Evolutionary conservation across 1,140 invertebrate species (phyloP).

Genomic region (Calephelis virginiensis): DNA sequence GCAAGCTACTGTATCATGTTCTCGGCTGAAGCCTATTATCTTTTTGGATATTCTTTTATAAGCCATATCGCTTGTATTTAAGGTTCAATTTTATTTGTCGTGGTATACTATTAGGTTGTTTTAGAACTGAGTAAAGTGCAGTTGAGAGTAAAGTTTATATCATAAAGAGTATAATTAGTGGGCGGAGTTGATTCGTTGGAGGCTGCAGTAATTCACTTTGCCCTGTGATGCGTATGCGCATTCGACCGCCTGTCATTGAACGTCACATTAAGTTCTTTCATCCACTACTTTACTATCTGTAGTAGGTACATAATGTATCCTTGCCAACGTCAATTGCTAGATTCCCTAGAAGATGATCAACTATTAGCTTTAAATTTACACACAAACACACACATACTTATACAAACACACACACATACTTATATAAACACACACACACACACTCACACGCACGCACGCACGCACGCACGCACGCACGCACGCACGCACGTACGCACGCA

Average conservation of each 20-base stretch:
- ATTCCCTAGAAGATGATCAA: too few species aligned
- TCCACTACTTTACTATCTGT: too few species aligned
- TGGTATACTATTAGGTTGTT: slow-evolving; percentile 25
- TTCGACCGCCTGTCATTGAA: background rate
- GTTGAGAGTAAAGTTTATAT: slow-evolving; percentile 67
- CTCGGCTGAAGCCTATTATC: slow-evolving; percentile 4
- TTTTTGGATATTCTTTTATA: background rate
- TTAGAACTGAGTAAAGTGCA: slow-evolving; percentile 12
- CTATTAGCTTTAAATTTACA: too few species aligned
- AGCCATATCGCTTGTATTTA: background rate
- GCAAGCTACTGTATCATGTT: slow-evolving; percentile 52
- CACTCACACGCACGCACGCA: too few species aligned
- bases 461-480: too few species aligned
- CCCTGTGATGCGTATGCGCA: background rate
- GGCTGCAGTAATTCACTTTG: slow-evolving; percentile 9
- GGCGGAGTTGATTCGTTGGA: slow-evolving; percentile 56
- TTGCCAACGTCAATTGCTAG: too few species aligned
- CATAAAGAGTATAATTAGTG: slow-evolving; percentile 72
- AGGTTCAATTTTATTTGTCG: background rate
- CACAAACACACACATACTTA: too few species aligned
- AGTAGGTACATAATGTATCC: too few species aligned
- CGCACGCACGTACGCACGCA: too few species aligned
- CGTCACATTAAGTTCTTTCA: background rate
- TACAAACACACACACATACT: too few species aligned
- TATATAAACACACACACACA: too few species aligned